Evolutionary conservation across 2,797 vertebrate genomes (phyloP), one percentile per base, ranked within the genome.

Genomic region (Gastrophryne carolinensis): DNA sequence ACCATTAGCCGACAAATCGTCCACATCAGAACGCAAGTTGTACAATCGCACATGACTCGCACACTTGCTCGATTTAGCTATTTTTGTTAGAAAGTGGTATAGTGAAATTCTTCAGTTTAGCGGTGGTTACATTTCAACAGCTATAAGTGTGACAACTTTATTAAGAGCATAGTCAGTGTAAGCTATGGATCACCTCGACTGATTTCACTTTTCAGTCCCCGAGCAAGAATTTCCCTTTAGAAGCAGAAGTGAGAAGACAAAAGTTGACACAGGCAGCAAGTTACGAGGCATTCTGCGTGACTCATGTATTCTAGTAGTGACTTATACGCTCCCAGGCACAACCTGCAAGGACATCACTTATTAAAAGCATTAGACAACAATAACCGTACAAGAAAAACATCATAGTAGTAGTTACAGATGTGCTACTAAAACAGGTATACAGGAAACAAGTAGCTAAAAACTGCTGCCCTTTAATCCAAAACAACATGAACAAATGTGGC

Each of bases 211-310:
- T 15, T 37, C 35, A 21, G 32, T 1, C 12, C 53, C 53, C 24
- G n/a, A n/a, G 6, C 30, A 15, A 24, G 29, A 30, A 17, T 53
- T 21, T 52, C 23, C 24, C 17, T 62, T 27, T 26, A 37, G 29
- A 24, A 11, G 21, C 53, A 39, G 24, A 15, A 27, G 44, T 19
- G 10, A 27, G 24, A 32, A 50, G 29, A 50, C 15, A 0, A 52
- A 72, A 61, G 58, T 39, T 56, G 50, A 64, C 50, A 73, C n/a
- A 47, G 37, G n/a, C 54, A 56, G 56, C 61, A 73, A 53, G 37
- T 47, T 47, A 65, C 47, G 50, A 65, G 34, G 61, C 37, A 65
- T 23, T 29, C 49, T 9, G 9, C 44, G 61, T 73, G 72, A 73
- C 50, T 73, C 60, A 73, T 35, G 24, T 34, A 54, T 44, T 64